phyloP scores from a whole-genome alignment of 2,888 invertebrate species.

The Eupithecia subfuscata region DNA sequence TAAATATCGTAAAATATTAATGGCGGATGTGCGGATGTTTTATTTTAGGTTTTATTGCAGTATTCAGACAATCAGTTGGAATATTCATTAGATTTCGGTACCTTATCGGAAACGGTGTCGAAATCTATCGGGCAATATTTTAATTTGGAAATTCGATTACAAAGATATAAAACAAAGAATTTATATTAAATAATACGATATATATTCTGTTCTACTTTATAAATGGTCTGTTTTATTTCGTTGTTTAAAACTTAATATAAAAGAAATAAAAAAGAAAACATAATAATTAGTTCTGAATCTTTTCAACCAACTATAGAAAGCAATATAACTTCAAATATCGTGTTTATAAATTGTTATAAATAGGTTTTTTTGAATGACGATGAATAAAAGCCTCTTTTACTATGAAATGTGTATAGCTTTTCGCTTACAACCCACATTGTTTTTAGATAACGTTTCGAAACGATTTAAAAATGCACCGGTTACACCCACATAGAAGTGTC shows the following conservation, averaged over 20 bases:
- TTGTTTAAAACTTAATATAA: not conserved
- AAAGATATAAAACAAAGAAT: conserved; percentile 9
- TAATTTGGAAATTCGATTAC: conserved; percentile 10
- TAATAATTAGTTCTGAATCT: not conserved
- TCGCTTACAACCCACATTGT: conserved; percentile 6
- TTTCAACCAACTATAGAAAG: not conserved
- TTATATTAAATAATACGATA: not conserved
- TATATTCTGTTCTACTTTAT: conserved; percentile 8
- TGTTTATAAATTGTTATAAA: not conserved
- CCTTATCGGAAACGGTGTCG: conserved; percentile 40
- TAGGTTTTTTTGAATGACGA: not conserved
- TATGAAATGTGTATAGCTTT: not conserved
- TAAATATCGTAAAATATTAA: conserved; percentile 64
- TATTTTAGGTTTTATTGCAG: conserved; percentile 63
- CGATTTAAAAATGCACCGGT: not conserved
- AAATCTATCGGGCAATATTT: not conserved
- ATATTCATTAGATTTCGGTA: conserved; percentile 58
- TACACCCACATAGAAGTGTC: conserved; percentile 6
- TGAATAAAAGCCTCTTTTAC: not conserved
- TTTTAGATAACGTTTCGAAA: not conserved
- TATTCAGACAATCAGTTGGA: conserved; percentile 56
- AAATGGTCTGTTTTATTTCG: not conserved
- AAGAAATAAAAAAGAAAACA: not conserved
- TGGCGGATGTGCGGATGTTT: conserved; percentile 64
- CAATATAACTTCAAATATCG: not conserved